A percentile compares a stretch with the other conserved stretches of the same genome.
Conservation (phyloP, 2,113 vertebrate species). For the Rhabdornis inornatus region DNA sequence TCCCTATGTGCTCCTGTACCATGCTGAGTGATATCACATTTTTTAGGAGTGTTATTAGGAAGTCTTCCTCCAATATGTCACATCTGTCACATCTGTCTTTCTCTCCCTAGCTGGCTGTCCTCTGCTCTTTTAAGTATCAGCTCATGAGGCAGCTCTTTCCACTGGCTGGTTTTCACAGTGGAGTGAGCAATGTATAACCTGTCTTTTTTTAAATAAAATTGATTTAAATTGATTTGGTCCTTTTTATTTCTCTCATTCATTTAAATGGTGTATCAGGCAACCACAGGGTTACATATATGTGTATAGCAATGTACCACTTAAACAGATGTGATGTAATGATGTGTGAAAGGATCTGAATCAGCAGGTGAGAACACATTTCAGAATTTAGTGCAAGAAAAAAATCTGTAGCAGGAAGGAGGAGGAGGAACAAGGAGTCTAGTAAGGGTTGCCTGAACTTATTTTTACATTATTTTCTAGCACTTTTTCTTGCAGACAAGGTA, state of each 20-base stretch:
- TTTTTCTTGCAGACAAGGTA: not conserved
- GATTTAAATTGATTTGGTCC: not conserved
- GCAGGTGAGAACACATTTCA: not conserved
- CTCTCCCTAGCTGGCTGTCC: not conserved
- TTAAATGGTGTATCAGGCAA: not conserved
- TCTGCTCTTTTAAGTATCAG: not conserved
- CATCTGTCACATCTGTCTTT: not conserved
- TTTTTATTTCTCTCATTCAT: not conserved
- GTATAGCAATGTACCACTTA: not conserved
- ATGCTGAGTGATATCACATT: not conserved
- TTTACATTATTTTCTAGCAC: not conserved
- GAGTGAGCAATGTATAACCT: not conserved
- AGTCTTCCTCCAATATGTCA: not conserved
- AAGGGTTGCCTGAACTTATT: not conserved
- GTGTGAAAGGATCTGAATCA: not conserved
- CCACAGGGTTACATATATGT: not conserved
- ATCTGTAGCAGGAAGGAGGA: not conserved
- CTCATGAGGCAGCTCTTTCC: not conserved
- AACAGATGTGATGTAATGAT: not conserved
- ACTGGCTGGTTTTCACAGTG: not conserved
- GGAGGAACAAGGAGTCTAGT: not conserved
- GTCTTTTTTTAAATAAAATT: not conserved
- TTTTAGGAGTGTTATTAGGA: not conserved
- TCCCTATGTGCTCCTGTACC: not conserved
- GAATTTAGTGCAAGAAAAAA: not conserved